These are phyloP conservation scores for Lampris megalopsis DNA, from an alignment of 2,113 vertebrate genomes.

Conservation along the genomic window DNA sequence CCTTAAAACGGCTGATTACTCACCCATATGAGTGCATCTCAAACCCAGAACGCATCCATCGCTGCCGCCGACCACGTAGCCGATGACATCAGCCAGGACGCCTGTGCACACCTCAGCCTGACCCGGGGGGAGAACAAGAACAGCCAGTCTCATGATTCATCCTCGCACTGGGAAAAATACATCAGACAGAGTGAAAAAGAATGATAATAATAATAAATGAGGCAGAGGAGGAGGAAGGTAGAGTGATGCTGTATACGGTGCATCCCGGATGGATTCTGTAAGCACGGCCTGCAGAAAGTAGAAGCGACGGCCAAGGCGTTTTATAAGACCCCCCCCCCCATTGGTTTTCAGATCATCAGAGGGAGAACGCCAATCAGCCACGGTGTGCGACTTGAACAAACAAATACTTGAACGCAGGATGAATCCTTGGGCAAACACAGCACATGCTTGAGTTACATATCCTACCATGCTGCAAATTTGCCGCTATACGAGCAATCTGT, in stretches of 20 bases:
- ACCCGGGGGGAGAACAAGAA: conserved; percentile 50
- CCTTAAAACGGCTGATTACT: conserved; percentile 58
- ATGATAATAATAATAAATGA: not conserved
- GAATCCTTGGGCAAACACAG: conserved; percentile 20
- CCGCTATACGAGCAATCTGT: not conserved
- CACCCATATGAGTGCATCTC: conserved; percentile 74
- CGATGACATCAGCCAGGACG: conserved; percentile 78
- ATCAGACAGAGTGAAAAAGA: conserved; percentile 18
- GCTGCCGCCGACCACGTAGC: conserved; percentile 75
- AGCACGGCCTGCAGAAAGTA: conserved; percentile 34
- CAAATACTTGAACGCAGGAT: not conserved
- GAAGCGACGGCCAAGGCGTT: conserved; percentile 2
- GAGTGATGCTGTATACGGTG: too few relatives aligned
- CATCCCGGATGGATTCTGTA: conserved; percentile 12
- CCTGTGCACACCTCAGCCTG: conserved; percentile 76
- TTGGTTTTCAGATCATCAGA: conserved; percentile 64
- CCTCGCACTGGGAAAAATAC: not conserved
- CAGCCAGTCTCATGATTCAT: conserved; percentile 57
- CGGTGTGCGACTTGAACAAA: not conserved
- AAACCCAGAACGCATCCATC: conserved; percentile 76
- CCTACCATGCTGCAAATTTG: not conserved
- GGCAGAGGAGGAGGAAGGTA: conserved; percentile 6
- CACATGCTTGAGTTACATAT: not conserved
- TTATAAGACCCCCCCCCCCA: conserved; percentile 6
- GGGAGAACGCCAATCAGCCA: conserved; percentile 5